Base-by-base conservation (phyloP, 1,140 invertebrate genomes). In the Drosophila ohnishii region DNA sequence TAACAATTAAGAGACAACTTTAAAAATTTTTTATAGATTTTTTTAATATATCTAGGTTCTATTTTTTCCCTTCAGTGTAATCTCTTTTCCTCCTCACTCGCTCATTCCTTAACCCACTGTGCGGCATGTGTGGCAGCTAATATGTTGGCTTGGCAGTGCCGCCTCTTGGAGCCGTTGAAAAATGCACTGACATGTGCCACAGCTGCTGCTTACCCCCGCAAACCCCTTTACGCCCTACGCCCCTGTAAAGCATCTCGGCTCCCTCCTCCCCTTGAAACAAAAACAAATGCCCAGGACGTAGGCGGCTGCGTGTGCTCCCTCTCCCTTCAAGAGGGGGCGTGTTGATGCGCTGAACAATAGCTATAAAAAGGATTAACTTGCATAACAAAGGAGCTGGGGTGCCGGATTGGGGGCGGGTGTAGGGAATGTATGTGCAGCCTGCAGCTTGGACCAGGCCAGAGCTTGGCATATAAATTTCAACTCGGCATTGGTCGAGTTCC, bases 291-390 rank as follows among this genome's bases (percentile, higher is more conserved):
- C 44, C 44, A 47, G 67, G 82, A 64, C 75, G 67, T 79, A 75
- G 53, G 61, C 71, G 32, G 16, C 28, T 48, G 55, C 57, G 75
- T 63, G 53, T 44, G 44, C 48, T 51, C 60, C 44, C 16, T 34
- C 32, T 35, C 32, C 32, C 13, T 35, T 55, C 53, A 56, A 64
- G 40, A 40, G 81, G 55, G 60, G 73, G 57, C 73, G 82, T 80
- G 85, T 86, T 86, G 82, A 86, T 87, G 82, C 71, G 83, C 83
- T 75, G 83, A 86, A 86, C 82, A 86, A 86, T 86, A 76, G 83
- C 83, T 82, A 86, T 86, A 86, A 86, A 86, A 86, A 86, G 82
- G 82, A 86, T 86, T 86, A 86, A 87, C 83, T 86, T 87, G 83
- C 83, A 87, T 87, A 86, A 87, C 83, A 86, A 87, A 86, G 53